Conservation (phyloP, 2,797 vertebrate species). For the Gymnodraco acuticeps region DNA sequence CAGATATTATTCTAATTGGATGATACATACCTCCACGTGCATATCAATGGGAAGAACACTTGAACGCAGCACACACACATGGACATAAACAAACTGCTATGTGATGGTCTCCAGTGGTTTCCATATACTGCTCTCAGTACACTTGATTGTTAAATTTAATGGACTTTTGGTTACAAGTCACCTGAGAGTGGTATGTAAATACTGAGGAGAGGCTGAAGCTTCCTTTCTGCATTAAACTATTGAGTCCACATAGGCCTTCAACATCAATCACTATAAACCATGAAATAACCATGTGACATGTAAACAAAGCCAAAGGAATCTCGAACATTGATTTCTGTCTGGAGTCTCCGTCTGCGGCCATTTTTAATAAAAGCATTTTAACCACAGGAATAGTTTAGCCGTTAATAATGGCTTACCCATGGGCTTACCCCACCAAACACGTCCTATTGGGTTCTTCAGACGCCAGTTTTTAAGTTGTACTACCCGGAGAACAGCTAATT, state of each 20-base stretch:
- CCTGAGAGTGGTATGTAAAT: slow-evolving; percentile 71
- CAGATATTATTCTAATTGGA: slow-evolving; percentile 80
- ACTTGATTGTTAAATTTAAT: slow-evolving; percentile 79
- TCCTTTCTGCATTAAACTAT: slow-evolving; percentile 67
- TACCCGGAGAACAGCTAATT: slow-evolving; percentile 20
- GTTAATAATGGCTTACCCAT: slow-evolving; percentile 51
- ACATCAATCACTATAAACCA: slow-evolving; percentile 65
- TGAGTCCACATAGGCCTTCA: slow-evolving; percentile 46
- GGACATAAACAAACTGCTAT: slow-evolving; percentile 54
- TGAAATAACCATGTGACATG: slow-evolving; percentile 59
- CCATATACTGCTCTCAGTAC: slow-evolving; percentile 71
- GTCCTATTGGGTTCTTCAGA: slow-evolving; percentile 52
- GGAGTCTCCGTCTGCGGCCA: slow-evolving; percentile 41
- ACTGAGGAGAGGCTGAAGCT: slow-evolving; percentile 51
- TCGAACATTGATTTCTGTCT: slow-evolving; percentile 58
- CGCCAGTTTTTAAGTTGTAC: slow-evolving; percentile 46
- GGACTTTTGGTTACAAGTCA: slow-evolving; percentile 74
- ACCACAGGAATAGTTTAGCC: slow-evolving; percentile 53
- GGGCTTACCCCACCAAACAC: slow-evolving; percentile 44
- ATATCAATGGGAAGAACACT: slow-evolving; percentile 58
- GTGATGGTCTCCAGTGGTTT: slow-evolving; percentile 75
- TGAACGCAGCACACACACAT: not conserved
- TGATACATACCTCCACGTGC: slow-evolving; percentile 72
- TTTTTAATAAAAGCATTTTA: slow-evolving; percentile 56
- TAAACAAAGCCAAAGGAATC: slow-evolving; percentile 61